Evolutionary conservation across 2,113 vertebrate genomes (phyloP).

Genomic region (Ramphastos sulfuratus): DNA sequence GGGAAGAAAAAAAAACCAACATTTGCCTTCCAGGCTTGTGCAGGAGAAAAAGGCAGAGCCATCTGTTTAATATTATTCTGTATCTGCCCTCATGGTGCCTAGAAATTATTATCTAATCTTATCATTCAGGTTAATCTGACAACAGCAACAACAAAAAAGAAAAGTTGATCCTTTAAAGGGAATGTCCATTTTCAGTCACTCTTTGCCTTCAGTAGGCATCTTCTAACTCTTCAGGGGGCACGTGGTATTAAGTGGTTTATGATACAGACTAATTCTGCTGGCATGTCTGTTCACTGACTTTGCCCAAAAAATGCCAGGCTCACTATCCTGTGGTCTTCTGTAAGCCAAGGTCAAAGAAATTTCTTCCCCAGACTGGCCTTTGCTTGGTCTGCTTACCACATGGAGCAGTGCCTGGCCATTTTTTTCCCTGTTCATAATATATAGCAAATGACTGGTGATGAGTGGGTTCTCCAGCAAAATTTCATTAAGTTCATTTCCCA

Average conservation of each 20-base stretch:
- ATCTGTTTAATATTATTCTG: neutral
- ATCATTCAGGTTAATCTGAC: neutral
- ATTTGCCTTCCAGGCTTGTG: neutral
- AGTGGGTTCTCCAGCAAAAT: neutral
- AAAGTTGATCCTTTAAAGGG: neutral
- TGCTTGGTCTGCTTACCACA: neutral
- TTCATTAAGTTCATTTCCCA: neutral
- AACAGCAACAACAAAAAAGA: neutral
- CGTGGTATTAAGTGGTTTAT: neutral
- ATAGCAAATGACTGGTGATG: neutral
- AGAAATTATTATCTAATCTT: neutral
- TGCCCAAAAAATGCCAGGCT: neutral
- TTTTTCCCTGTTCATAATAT: neutral
- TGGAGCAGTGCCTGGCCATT: neutral
- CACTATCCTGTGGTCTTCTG: neutral
- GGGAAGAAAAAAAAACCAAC: too few relatives aligned
- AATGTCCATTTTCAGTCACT: neutral
- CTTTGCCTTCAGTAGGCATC: neutral
- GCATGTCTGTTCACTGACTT: neutral
- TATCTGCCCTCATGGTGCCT: neutral
- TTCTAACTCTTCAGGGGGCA: neutral
- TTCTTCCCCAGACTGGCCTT: neutral
- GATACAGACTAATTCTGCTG: neutral
- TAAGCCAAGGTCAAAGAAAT: neutral
- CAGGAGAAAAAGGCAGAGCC: neutral